Conservation (phyloP, 2,797 vertebrate species). For the Lepus oiostolus region DNA sequence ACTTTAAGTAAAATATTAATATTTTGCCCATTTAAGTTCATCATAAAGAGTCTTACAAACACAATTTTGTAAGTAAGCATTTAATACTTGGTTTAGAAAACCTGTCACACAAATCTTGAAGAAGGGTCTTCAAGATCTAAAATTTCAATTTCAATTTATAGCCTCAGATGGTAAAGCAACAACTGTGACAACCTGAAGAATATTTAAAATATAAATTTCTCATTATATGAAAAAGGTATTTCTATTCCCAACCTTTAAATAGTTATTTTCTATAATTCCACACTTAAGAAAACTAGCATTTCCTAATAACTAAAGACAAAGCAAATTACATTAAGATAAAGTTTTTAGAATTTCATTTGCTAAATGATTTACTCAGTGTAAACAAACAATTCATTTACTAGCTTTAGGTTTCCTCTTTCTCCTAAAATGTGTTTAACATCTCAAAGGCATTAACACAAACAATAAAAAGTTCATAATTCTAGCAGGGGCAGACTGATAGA, state of each 20-base stretch:
- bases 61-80: slow-evolving; percentile 28
- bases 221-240: slow-evolving; percentile 46
- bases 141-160: slow-evolving; percentile 45
- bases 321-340: slow-evolving; percentile 50
- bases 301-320: slow-evolving; percentile 60
- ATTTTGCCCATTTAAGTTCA: slow-evolving; percentile 43
- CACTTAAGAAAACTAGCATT: slow-evolving; percentile 43
- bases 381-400: slow-evolving; percentile 44
- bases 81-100: slow-evolving; percentile 40
- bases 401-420: slow-evolving; percentile 50
- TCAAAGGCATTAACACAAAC: slow-evolving; percentile 48
- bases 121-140: slow-evolving; percentile 23
- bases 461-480: background rate
- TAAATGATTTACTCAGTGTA: slow-evolving; percentile 4
- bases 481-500: slow-evolving; percentile 37
- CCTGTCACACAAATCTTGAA: background rate
- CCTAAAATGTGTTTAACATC: slow-evolving; percentile 55
- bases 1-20: slow-evolving; percentile 49
- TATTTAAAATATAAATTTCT: slow-evolving; percentile 41
- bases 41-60: background rate
- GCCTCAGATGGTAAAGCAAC: slow-evolving; percentile 11
- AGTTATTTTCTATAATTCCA: slow-evolving; percentile 48
- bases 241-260: background rate
- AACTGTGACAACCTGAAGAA: slow-evolving; percentile 36
- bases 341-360: slow-evolving; percentile 8